These are phyloP conservation scores for Scaptomyza flava DNA, from an alignment of 2,888 invertebrate genomes.

Conservation along the genomic window DNA sequence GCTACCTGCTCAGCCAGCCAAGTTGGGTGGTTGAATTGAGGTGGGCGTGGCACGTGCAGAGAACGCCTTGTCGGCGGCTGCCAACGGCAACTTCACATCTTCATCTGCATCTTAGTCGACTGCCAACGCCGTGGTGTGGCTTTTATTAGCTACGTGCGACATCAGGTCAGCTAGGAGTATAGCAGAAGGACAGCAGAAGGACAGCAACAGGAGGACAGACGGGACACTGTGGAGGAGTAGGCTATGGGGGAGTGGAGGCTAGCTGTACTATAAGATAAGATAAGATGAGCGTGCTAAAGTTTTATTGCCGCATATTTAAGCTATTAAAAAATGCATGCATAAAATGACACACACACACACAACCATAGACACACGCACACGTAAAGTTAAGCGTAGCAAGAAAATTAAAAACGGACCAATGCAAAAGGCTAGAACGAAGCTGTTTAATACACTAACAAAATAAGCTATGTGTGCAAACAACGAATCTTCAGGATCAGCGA, in stretches of 20 bases:
- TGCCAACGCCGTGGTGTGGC: conserved; percentile 49
- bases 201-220: conserved; percentile 21
- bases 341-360: conserved; percentile 63
- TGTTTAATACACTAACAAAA: conserved; percentile 11
- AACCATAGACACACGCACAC: conserved; percentile 4
- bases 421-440: conserved; percentile 11
- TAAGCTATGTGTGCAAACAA: neutral
- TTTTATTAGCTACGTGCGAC: conserved; percentile 74
- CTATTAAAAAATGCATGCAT: conserved; percentile 79
- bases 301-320: conserved; percentile 79
- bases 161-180: conserved; percentile 35
- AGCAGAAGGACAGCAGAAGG: neutral
- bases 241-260: neutral
- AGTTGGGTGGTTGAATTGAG: neutral
- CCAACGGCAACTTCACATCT: conserved; percentile 49
- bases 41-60: conserved; percentile 48
- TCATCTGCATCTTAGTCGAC: conserved; percentile 54
- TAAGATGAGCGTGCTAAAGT: conserved; percentile 79
- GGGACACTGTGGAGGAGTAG: neutral
- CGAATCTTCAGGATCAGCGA: neutral
- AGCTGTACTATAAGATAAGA: conserved; percentile 29
- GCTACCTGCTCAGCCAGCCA: conserved; percentile 25
- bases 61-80: conserved; percentile 46
- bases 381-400: conserved; percentile 8
- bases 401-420: conserved; percentile 57